These are phyloP conservation scores for Homarus americanus DNA, from an alignment of 1,140 invertebrate genomes.

Conservation along the genomic window DNA sequence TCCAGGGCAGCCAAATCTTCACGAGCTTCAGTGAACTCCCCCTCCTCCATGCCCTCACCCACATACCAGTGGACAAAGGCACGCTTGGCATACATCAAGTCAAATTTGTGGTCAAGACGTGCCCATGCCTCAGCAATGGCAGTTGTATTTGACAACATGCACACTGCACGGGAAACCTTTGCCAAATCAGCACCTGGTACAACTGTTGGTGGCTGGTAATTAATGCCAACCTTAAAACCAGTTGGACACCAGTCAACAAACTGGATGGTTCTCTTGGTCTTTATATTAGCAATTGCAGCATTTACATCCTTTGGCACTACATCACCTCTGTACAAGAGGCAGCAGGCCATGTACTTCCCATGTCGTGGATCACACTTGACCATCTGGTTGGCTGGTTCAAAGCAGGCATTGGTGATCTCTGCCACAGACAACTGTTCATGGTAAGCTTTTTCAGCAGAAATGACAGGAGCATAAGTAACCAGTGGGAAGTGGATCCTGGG, in stretches of 20 bases:
- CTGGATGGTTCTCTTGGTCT: constrained; percentile 82
- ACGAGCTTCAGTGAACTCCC: constrained; percentile 86
- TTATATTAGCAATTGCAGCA: constrained; percentile 42
- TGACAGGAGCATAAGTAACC: constrained; percentile 90
- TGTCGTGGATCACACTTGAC: constrained; percentile 93
- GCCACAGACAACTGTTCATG: constrained; percentile 50
- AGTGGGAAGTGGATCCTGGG: constrained; percentile 91
- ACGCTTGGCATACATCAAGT: constrained; percentile 82
- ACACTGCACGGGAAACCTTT: constrained; percentile 79
- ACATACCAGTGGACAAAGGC: constrained; percentile 77
- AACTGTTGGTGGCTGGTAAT: constrained; percentile 81
- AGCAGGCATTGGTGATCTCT: constrained; percentile 87
- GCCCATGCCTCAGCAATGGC: constrained; percentile 56
- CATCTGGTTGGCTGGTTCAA: constrained; percentile 94
- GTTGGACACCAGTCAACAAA: constrained; percentile 96
- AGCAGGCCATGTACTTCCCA: constrained; percentile 94
- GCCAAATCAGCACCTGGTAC: constrained; percentile 81
- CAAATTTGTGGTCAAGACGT: constrained; percentile 55
- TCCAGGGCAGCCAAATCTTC: constrained; percentile 85
- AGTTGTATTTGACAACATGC: constrained; percentile 80
- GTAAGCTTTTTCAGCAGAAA: constrained; percentile 86
- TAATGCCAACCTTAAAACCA: constrained; percentile 85
- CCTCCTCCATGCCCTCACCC: constrained; percentile 80
- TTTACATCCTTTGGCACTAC: constrained; percentile 52
- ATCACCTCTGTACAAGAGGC: constrained; percentile 80